phyloP scores from a whole-genome alignment of 2,113 vertebrate genomes.

The Nesoenas mayeri region DNA sequence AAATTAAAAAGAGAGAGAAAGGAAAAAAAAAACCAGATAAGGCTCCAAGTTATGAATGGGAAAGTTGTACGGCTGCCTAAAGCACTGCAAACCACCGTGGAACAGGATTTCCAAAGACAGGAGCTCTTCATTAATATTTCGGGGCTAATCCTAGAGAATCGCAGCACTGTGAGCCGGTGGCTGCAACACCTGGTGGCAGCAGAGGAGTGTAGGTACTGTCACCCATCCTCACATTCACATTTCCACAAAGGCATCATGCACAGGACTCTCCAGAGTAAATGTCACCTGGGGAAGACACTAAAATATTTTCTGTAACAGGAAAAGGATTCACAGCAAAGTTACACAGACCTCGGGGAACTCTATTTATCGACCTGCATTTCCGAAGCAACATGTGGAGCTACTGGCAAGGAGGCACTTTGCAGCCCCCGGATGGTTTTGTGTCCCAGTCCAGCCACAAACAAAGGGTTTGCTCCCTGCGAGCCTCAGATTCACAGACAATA shows the following conservation, averaged over 20 bases:
- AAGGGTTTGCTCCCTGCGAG: background rate
- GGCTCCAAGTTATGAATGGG: constrained; percentile 61
- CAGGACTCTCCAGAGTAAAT: background rate
- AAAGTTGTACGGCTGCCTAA: constrained; percentile 21
- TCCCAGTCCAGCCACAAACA: background rate
- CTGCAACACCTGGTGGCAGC: background rate
- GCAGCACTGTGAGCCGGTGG: background rate
- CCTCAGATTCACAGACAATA: background rate
- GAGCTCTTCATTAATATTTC: constrained; percentile 25
- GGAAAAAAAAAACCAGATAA: background rate
- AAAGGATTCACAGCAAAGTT: background rate
- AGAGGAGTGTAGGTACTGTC: background rate
- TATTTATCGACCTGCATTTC: background rate
- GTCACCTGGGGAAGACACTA: background rate
- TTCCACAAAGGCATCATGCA: background rate
- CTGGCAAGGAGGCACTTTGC: background rate
- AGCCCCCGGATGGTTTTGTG: background rate
- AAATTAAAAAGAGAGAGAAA: background rate
- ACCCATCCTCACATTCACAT: background rate
- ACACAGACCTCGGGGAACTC: background rate
- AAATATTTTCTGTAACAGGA: background rate
- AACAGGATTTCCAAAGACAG: constrained; percentile 9
- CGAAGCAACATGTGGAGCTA: background rate
- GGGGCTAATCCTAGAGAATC: background rate
- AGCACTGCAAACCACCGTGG: background rate